A percentile compares a stretch with the other conserved stretches of the same genome.
Conservation (phyloP, 2,797 vertebrate species). For the Melanotaenia maccullochi region DNA sequence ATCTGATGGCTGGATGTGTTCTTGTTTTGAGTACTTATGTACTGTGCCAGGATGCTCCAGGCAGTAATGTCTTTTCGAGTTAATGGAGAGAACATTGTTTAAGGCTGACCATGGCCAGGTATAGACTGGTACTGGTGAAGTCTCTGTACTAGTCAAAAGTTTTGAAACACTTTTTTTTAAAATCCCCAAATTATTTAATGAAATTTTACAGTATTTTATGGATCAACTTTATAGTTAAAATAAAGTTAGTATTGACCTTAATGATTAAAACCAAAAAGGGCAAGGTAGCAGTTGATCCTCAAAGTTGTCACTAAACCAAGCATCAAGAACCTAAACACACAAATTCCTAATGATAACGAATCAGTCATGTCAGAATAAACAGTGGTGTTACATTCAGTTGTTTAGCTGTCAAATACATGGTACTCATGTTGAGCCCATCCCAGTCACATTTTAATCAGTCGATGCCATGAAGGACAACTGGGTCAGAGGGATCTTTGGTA, state of each 20-base stretch:
- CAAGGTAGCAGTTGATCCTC: not conserved
- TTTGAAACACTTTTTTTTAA: constrained; percentile 9
- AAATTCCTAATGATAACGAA: not conserved
- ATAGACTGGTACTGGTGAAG: constrained; percentile 39
- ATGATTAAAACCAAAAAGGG: not conserved
- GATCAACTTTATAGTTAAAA: not conserved
- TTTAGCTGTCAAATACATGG: constrained; percentile 14
- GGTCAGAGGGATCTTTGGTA: constrained; percentile 37
- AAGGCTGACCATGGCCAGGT: constrained; percentile 51
- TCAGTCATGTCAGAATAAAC: not conserved
- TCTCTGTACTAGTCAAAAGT: constrained; percentile 4
- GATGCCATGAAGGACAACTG: constrained; percentile 29
- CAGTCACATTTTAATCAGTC: constrained; percentile 44
- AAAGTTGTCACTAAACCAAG: not conserved
- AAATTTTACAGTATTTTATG: too few relatives aligned
- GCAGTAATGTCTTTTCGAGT: constrained; percentile 54
- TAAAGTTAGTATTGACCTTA: not conserved
- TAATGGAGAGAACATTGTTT: constrained; percentile 50
- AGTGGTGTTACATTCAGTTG: not conserved
- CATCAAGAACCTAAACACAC: not conserved
- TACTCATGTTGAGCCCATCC: constrained; percentile 17
- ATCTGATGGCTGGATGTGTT: constrained; percentile 30
- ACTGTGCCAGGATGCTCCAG: constrained; percentile 40
- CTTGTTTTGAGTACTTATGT: constrained; percentile 25
- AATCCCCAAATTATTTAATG: too few relatives aligned